Percentiles rank a stretch among this genome's conserved stretches.
These are phyloP conservation scores for Dendrocopos noguchii DNA, from an alignment of 2,113 vertebrate genomes.

Conservation along the genomic window DNA sequence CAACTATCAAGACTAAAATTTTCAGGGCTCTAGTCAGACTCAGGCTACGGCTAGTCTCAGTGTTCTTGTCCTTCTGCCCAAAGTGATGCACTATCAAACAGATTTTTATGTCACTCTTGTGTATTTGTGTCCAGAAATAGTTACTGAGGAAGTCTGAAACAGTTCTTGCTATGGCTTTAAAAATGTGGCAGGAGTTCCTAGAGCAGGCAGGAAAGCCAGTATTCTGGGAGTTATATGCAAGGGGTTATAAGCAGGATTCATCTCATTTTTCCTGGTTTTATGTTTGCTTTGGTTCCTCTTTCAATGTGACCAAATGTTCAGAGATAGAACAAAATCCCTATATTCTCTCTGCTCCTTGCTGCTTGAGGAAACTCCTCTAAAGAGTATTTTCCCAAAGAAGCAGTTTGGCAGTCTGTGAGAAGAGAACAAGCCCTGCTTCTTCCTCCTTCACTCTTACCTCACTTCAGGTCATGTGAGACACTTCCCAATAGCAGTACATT, in stretches of 20 bases:
- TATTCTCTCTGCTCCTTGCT: neutral
- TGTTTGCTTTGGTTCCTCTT: neutral
- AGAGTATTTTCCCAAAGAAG: conserved; percentile 23
- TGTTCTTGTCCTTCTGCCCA: neutral
- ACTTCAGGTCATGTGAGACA: conserved; percentile 21
- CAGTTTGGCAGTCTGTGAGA: neutral
- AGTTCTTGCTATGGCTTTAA: neutral
- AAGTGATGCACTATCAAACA: neutral
- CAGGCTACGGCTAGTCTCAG: neutral
- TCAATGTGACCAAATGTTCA: neutral
- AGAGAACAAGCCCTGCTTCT: neutral
- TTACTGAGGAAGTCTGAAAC: neutral
- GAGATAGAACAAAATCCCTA: neutral
- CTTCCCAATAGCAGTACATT: conserved; percentile 31
- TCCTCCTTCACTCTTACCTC: neutral
- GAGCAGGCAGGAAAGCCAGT: neutral
- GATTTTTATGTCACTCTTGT: neutral
- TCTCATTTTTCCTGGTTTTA: neutral
- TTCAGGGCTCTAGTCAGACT: neutral
- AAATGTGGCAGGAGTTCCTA: neutral
- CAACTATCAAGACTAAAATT: neutral
- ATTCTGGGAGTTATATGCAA: too few species aligned
- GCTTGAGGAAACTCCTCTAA: neutral
- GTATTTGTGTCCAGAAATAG: neutral
- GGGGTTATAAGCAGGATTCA: neutral